Evolutionary conservation across 64 coral and sea anemone species (phyloP).

Genomic region (Actinia equina): DNA sequence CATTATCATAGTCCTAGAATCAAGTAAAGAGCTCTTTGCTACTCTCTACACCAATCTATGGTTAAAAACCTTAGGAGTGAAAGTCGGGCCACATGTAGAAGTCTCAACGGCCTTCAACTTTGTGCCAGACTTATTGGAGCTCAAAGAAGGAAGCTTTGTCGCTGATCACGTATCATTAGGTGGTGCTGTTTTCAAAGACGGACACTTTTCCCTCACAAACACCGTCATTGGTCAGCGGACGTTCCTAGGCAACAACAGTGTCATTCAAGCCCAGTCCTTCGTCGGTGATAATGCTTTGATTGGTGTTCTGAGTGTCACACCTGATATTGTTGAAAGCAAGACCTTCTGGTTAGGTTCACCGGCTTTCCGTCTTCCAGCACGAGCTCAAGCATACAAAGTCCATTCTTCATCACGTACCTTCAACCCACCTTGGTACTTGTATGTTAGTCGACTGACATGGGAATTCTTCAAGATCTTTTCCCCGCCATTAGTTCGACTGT

Average conservation of each 20-base stretch:
- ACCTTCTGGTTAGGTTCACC: background rate
- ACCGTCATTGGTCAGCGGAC: background rate
- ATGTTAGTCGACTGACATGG: background rate
- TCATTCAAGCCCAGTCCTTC: background rate
- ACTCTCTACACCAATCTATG: slow-evolving; percentile 10
- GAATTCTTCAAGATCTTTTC: slow-evolving; percentile 4
- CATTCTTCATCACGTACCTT: too few species aligned
- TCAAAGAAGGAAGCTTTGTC: background rate
- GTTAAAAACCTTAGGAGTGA: background rate
- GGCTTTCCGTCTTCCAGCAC: background rate
- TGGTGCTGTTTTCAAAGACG: slow-evolving; percentile 1
- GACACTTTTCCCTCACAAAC: background rate
- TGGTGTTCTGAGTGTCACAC: background rate
- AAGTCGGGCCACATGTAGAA: background rate
- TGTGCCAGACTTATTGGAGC: background rate
- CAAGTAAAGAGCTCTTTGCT: background rate
- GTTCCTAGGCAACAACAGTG: background rate
- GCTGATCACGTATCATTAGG: slow-evolving; percentile 11
- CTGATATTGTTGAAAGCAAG: background rate
- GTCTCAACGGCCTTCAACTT: background rate
- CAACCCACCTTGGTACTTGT: slow-evolving; percentile 15
- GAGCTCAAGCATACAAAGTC: background rate
- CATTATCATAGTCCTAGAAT: background rate
- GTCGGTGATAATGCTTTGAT: background rate
- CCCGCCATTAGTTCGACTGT: background rate